Evolutionary conservation across 2,113 vertebrate species (phyloP).

Genomic region (Plecturocebus donacophilus): DNA sequence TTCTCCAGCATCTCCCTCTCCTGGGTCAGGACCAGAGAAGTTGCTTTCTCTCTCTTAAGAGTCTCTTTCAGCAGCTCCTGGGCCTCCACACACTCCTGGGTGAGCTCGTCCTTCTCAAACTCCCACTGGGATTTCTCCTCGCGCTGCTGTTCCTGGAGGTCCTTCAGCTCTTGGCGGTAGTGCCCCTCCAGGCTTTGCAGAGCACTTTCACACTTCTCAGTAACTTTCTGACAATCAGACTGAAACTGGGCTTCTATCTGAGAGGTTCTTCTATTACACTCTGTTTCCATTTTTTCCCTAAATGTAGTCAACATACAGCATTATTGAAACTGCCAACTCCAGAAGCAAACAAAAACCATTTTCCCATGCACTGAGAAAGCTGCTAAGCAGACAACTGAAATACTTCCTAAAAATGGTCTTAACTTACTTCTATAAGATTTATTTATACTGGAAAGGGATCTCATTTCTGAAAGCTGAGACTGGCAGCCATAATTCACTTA

Average conservation of each 20-base stretch:
- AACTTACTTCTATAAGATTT: neutral
- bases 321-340: conserved; percentile 80
- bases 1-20: conserved; percentile 86
- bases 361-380: neutral
- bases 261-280: conserved; percentile 90
- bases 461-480: neutral
- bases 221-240: conserved; percentile 85
- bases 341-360: conserved; percentile 58
- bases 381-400: neutral
- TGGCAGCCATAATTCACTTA: neutral
- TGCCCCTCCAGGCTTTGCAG: conserved; percentile 85
- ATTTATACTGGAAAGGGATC: neutral
- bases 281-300: conserved; percentile 92
- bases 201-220: conserved; percentile 83
- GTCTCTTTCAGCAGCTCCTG: conserved; percentile 79
- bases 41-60: conserved; percentile 80
- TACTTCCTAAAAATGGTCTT: neutral
- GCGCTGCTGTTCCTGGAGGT: conserved; percentile 80
- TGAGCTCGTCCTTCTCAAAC: conserved; percentile 85
- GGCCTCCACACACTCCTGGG: conserved; percentile 82
- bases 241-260: conserved; percentile 89
- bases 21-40: conserved; percentile 75
- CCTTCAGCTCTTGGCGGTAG: conserved; percentile 84
- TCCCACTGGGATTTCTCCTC: conserved; percentile 89
- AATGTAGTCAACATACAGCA: conserved; percentile 87